These are phyloP conservation scores for Leptinotarsa lineolata DNA, from an alignment of 1,140 invertebrate genomes.

Conservation along the genomic window DNA sequence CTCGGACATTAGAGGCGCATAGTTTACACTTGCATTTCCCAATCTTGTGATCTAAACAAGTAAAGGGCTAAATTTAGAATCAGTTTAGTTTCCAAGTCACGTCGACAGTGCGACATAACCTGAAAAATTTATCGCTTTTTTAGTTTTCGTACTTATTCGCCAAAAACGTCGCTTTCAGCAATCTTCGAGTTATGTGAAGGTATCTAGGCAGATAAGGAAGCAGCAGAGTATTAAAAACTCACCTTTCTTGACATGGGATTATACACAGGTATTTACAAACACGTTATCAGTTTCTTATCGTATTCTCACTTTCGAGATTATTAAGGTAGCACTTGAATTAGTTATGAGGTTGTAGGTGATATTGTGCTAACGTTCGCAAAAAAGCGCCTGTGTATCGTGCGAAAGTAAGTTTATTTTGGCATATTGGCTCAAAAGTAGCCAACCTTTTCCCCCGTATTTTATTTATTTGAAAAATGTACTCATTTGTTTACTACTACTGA, in stretches of 20 bases:
- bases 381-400: not conserved
- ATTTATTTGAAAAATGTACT: too few species aligned
- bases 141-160: too few species aligned
- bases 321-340: not conserved
- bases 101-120: not conserved
- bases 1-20: not conserved
- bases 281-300: slow-evolving; percentile 13
- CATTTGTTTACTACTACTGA: too few species aligned
- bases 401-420: too few species aligned
- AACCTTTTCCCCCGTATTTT: too few species aligned
- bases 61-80: not conserved
- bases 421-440: too few species aligned
- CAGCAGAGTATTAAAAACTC: not conserved
- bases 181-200: not conserved
- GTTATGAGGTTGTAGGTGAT: slow-evolving; percentile 4
- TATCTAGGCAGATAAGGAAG: not conserved
- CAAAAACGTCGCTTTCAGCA: too few species aligned
- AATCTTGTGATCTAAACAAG: slow-evolving; percentile 5
- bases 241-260: slow-evolving; percentile 37
- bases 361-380: not conserved
- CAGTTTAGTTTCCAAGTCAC: not conserved
- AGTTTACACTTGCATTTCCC: not conserved
- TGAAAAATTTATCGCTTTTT: not conserved
- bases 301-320: not conserved
- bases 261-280: slow-evolving; percentile 39